Conservation (phyloP, 2,888 invertebrate genomes). For the Phorcus lineatus region DNA sequence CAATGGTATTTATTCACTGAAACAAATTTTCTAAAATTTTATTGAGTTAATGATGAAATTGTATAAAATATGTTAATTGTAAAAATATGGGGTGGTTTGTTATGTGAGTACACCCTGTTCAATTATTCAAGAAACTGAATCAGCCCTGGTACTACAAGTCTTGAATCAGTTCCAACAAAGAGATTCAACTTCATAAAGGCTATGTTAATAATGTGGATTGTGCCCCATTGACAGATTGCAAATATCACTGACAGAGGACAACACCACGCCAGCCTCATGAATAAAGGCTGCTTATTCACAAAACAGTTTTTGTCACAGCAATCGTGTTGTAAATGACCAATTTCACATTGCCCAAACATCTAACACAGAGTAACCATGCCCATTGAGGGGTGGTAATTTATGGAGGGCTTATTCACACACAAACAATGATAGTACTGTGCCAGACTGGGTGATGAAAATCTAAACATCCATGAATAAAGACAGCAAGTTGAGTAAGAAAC, state of each 20-base stretch:
- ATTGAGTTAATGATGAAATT: no score
- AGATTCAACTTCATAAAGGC: no score
- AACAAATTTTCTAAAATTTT: no score
- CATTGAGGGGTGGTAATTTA: not conserved
- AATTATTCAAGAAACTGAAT: no score
- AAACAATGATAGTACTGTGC: not conserved
- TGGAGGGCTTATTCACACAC: not conserved
- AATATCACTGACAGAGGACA: not conserved
- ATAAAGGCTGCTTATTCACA: not conserved
- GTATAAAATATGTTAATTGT: no score
- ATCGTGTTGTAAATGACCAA: not conserved
- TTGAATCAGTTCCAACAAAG: no score
- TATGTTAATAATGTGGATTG: no score
- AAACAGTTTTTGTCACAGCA: not conserved
- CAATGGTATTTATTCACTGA: no score
- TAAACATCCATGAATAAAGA: not conserved
- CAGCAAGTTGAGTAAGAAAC: not conserved
- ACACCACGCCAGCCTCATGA: not conserved
- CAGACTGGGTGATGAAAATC: not conserved
- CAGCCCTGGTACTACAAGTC: no score
- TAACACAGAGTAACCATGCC: not conserved
- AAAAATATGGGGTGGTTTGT: no score
- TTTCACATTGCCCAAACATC: constrained; percentile 1
- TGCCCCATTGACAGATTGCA: not conserved
- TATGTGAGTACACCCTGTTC: no score